Conservation (phyloP, 2,888 invertebrate species). For the Aquatica leii region DNA sequence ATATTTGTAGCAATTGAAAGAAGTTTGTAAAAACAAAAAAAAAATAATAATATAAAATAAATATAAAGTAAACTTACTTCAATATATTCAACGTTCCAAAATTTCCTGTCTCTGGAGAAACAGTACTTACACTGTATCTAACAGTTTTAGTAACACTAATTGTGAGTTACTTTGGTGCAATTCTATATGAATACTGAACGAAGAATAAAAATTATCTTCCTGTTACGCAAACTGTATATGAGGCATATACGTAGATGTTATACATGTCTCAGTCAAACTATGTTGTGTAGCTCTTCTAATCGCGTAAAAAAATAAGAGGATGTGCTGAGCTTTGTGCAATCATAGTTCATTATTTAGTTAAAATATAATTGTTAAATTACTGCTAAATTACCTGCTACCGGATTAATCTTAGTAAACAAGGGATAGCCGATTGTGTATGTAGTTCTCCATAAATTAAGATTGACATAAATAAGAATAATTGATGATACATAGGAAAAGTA, state of each 20-base stretch:
- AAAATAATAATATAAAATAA: too few species aligned
- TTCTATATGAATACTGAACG: constrained; percentile 26
- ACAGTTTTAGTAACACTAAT: not conserved
- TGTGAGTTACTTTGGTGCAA: not conserved
- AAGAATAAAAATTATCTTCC: constrained; percentile 29
- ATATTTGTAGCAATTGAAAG: too few species aligned
- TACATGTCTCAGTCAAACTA: constrained; percentile 24
- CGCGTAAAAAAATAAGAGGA: constrained; percentile 27
- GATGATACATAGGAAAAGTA: not conserved
- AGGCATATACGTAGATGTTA: constrained; percentile 28
- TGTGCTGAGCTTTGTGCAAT: constrained; percentile 23
- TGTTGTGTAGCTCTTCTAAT: constrained; percentile 29
- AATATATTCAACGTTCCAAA: too few species aligned
- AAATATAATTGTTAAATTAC: constrained; percentile 37
- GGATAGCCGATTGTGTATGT: constrained; percentile 25
- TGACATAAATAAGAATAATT: constrained; percentile 13
- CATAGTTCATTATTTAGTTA: constrained; percentile 37
- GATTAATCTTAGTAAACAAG: constrained; percentile 32
- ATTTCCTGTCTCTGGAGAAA: not conserved
- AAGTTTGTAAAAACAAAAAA: too few species aligned
- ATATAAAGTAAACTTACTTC: too few species aligned
- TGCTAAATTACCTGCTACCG: constrained; percentile 37
- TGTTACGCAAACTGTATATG: constrained; percentile 31
- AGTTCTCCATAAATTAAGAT: constrained; percentile 27
- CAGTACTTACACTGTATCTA: not conserved